These are phyloP conservation scores for Hyposoter dolosus DNA, from an alignment of 2,888 invertebrate genomes.

Conservation along the genomic window DNA sequence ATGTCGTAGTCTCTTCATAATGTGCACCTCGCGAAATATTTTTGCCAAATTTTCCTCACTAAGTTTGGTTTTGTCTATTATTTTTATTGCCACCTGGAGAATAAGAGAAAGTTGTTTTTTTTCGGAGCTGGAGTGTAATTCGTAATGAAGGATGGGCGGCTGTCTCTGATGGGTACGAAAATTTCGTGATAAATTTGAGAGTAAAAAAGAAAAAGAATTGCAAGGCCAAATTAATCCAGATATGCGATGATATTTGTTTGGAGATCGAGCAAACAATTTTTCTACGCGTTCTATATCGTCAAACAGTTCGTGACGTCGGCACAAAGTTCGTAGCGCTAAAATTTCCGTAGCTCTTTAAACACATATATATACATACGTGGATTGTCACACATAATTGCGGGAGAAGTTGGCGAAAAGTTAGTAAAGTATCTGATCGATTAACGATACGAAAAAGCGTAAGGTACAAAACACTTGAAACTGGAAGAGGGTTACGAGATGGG, in stretches of 20 bases:
- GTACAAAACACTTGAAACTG: not conserved
- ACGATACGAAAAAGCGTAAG: not conserved
- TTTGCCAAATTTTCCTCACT: slow-evolving; percentile 97
- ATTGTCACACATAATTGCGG: slow-evolving; percentile 5
- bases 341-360: slow-evolving; percentile 45
- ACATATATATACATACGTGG: slow-evolving; percentile 5
- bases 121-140: not conserved
- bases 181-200: not conserved
- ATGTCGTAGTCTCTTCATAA: slow-evolving; percentile 96
- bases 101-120: slow-evolving; percentile 38
- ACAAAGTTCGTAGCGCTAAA: slow-evolving; percentile 50
- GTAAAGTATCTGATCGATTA: not conserved
- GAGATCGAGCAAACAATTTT: slow-evolving; percentile 23
- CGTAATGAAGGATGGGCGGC: not conserved
- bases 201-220: slow-evolving; percentile 13
- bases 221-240: not conserved
- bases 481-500: not conserved
- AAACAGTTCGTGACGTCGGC: slow-evolving; percentile 56
- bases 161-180: not conserved
- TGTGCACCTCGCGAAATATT: slow-evolving; percentile 98
- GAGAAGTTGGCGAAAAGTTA: slow-evolving; percentile 31
- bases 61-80: slow-evolving; percentile 96
- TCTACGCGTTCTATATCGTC: slow-evolving; percentile 32
- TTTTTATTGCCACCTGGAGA: slow-evolving; percentile 97
- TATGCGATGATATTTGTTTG: not conserved